A percentile compares a stretch with the other conserved stretches of the same genome.
phyloP scores from a whole-genome alignment of 2,888 invertebrate genomes.

The Aethes cnicana region DNA sequence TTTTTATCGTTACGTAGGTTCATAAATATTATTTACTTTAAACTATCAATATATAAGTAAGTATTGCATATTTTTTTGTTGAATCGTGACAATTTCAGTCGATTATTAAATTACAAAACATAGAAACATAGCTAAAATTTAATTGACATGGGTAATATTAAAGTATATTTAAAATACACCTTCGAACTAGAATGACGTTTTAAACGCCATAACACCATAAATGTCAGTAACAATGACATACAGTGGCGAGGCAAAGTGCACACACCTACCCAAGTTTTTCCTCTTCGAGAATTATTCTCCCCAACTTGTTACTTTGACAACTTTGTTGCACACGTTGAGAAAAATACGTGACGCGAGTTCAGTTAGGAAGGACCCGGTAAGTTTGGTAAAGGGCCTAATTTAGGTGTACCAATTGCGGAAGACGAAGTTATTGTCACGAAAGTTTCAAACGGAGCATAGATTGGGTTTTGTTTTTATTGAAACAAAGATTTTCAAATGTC shows the following conservation, averaged over 20 bases:
- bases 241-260: conserved; percentile 18
- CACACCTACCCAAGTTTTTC: conserved; percentile 32
- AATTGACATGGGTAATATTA: no score
- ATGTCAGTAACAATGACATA: conserved; percentile 8
- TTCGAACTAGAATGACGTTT: no score
- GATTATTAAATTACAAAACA: no score
- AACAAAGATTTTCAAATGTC: no score
- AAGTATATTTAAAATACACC: no score
- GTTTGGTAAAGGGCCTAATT: conserved; percentile 41
- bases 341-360: conserved; percentile 49
- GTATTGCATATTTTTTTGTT: no score
- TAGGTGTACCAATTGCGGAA: conserved; percentile 29
- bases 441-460: conserved; percentile 5
- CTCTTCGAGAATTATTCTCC: conserved; percentile 42
- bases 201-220: background rate
- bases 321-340: conserved; percentile 41
- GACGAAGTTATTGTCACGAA: conserved; percentile 15
- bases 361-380: conserved; percentile 38
- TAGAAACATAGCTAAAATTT: no score
- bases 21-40: no score
- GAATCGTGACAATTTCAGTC: no score
- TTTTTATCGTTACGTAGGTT: no score
- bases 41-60: no score
- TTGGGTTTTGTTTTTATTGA: background rate
- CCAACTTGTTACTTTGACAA: conserved; percentile 39